These are phyloP conservation scores for Muscidifurax raptorellus DNA, from an alignment of 1,140 invertebrate genomes.

Conservation along the genomic window DNA sequence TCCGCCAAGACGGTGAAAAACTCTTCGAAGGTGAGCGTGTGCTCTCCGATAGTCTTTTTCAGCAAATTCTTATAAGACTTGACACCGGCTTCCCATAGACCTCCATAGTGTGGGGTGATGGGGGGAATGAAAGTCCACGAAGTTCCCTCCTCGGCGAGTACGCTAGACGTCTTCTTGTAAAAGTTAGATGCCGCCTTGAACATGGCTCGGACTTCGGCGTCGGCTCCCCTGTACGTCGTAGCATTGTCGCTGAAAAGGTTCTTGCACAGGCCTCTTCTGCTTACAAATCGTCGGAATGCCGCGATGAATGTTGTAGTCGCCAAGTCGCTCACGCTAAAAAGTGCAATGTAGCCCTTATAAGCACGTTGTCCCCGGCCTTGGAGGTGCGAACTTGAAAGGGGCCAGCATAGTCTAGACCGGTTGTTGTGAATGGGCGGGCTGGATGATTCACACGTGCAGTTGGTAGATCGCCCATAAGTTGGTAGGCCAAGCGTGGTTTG, in stretches of 20 bases:
- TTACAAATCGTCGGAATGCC: not conserved
- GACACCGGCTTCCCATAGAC: no score
- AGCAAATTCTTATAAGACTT: no score
- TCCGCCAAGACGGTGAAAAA: no score
- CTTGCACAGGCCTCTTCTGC: not conserved
- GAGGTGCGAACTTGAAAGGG: no score
- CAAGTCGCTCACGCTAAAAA: not conserved
- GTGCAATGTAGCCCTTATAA: not conserved
- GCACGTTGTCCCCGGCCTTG: not conserved
- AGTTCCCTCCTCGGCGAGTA: constrained; percentile 14
- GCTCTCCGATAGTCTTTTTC: no score
- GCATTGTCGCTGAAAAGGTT: not conserved
- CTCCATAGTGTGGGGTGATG: no score
- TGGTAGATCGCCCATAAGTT: no score
- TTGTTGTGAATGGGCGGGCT: no score
- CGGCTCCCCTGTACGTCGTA: not conserved
- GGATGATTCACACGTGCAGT: no score
- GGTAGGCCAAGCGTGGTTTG: no score
- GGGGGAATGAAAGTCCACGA: constrained; percentile 34
- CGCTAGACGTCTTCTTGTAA: not conserved
- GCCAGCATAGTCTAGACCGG: no score
- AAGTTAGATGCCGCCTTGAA: constrained; percentile 5
- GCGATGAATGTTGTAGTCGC: not conserved
- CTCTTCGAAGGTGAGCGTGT: no score
- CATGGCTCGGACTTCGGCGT: constrained; percentile 4